A percentile compares a stretch with the other conserved stretches of the same genome.
These are phyloP conservation scores for Drosophila pseudotalamancana DNA, from an alignment of 2,888 invertebrate genomes.

Conservation along the genomic window DNA sequence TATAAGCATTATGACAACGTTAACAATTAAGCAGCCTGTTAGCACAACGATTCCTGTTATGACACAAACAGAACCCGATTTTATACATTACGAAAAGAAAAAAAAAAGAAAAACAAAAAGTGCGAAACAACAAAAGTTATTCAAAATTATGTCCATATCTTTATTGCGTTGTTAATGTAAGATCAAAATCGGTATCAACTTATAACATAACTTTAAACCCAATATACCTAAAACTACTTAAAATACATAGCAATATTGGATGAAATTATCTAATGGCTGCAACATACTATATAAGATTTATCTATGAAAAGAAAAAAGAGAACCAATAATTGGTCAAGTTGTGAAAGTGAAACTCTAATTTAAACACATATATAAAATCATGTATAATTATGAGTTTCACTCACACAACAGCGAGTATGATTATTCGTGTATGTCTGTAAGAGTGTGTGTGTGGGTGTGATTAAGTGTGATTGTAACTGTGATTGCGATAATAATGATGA, in stretches of 20 bases:
- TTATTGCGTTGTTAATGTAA: conserved; percentile 35
- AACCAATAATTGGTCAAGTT: conserved; percentile 6
- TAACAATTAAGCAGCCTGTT: conserved; percentile 31
- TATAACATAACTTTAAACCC: conserved; percentile 16
- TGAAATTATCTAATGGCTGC: conserved; percentile 38
- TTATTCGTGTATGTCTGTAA: neutral
- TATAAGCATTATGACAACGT: conserved; percentile 43
- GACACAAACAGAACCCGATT: conserved; percentile 46
- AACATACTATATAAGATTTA: conserved; percentile 26
- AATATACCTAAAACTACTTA: conserved; percentile 15
- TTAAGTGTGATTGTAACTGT: neutral
- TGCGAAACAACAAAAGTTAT: conserved; percentile 14
- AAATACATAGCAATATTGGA: conserved; percentile 42
- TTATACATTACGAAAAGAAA: conserved; percentile 33
- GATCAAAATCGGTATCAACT: conserved; percentile 45
- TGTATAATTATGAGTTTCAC: conserved; percentile 6
- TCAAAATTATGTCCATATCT: conserved; percentile 24
- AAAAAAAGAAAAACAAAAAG: neutral
- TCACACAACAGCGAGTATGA: neutral
- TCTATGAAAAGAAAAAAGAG: conserved; percentile 10
- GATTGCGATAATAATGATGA: conserved; percentile 7
- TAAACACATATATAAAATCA: conserved; percentile 3
- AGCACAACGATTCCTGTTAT: conserved; percentile 23
- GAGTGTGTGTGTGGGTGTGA: neutral
- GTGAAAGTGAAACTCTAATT: conserved; percentile 25